Evolutionary conservation across 2,888 invertebrate species (phyloP).

Genomic region (Lysandra bellargus): DNA sequence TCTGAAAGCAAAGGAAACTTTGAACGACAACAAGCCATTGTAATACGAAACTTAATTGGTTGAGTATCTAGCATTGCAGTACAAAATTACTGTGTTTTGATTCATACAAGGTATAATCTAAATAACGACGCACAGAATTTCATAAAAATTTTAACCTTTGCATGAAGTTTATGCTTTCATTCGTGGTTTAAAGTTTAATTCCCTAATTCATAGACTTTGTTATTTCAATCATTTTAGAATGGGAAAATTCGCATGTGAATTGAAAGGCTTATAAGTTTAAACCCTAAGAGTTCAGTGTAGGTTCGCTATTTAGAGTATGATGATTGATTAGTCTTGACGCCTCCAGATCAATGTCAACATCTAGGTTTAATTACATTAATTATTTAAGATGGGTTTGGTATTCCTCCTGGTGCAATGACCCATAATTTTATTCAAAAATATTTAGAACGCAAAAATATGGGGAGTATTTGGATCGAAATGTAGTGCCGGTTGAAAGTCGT

Average conservation of each 20-base stretch:
- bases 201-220: too few species aligned
- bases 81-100: background rate
- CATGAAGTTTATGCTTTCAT: too few species aligned
- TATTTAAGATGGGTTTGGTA: too few species aligned
- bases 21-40: background rate
- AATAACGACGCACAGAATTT: background rate
- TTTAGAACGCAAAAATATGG: background rate
- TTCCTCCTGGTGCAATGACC: background rate
- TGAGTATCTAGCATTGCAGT: background rate
- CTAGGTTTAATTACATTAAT: too few species aligned
- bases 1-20: constrained; percentile 38
- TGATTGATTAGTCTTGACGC: background rate
- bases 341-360: background rate
- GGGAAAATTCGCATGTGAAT: too few species aligned
- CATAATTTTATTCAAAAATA: background rate
- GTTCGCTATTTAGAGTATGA: too few species aligned
- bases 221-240: too few species aligned
- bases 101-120: background rate
- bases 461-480: constrained; percentile 24
- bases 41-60: constrained; percentile 2
- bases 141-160: background rate
- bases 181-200: too few species aligned
- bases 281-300: too few species aligned
- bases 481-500: constrained; percentile 42
- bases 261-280: too few species aligned